Percentiles rank a stretch among this genome's conserved stretches.
Evolutionary conservation across 2,888 invertebrate species (phyloP).

Genomic region (Hirtodrosophila alboralis): DNA sequence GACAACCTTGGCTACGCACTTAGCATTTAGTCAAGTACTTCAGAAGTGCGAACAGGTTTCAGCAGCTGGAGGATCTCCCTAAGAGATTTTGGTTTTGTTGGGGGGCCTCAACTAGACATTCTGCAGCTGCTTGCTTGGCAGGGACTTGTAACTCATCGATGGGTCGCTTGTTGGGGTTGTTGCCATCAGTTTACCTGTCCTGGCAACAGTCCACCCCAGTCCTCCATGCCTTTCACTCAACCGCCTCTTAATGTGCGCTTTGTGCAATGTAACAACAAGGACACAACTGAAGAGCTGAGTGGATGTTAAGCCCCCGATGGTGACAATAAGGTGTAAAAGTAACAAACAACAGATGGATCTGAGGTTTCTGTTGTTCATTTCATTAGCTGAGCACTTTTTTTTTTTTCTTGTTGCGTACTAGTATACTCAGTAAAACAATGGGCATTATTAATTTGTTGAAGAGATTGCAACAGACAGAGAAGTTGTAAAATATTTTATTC

Average conservation of each 20-base stretch:
- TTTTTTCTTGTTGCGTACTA: neutral
- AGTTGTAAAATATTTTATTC: no score
- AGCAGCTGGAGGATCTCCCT: neutral
- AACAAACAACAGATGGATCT: conserved; percentile 37
- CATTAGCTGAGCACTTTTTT: conserved; percentile 20
- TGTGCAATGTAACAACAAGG: conserved; percentile 30
- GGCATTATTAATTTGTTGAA: neutral
- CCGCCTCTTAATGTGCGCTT: conserved; percentile 46
- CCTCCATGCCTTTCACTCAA: conserved; percentile 35
- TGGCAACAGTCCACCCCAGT: conserved; percentile 9
- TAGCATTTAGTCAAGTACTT: conserved; percentile 14
- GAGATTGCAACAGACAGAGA: neutral
- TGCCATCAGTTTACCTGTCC: conserved; percentile 51
- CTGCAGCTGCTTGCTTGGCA: conserved; percentile 31
- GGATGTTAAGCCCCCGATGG: conserved; percentile 24
- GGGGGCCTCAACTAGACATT: conserved; percentile 15
- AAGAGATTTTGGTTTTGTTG: neutral
- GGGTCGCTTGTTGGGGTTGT: conserved; percentile 16
- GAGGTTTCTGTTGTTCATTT: conserved; percentile 30
- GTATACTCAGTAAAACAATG: neutral
- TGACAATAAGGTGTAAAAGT: conserved; percentile 49
- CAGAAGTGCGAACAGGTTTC: no score
- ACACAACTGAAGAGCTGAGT: conserved; percentile 22
- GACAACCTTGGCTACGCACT: conserved; percentile 31
- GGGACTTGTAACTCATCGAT: conserved; percentile 34